Percentiles rank a stretch among this genome's conserved stretches.
Evolutionary conservation across 2,113 vertebrate species (phyloP).

Genomic region (Hyperopisus bebe): DNA sequence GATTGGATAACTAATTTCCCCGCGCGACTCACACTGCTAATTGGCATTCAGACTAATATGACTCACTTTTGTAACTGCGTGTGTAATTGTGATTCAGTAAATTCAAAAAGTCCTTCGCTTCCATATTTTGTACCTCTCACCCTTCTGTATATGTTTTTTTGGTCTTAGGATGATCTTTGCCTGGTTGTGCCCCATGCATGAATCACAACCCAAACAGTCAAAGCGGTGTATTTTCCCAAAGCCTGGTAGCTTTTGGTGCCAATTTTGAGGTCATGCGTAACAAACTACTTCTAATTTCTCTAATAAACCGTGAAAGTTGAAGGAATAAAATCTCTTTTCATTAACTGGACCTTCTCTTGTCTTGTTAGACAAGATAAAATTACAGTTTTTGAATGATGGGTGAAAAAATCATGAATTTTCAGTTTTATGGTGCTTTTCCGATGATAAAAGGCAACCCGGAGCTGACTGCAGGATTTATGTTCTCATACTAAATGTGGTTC

Average conservation of each 20-base stretch:
- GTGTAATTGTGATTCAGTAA: not conserved
- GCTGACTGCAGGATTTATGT: not conserved
- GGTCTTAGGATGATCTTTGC: not conserved
- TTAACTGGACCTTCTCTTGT: not conserved
- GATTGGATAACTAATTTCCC: not conserved
- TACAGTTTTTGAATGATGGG: not conserved
- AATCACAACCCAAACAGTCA: not conserved
- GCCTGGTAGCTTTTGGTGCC: not conserved
- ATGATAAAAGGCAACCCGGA: not conserved
- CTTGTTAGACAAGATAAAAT: not conserved
- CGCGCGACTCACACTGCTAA: not conserved
- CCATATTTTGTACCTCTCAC: not conserved
- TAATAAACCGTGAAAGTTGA: not conserved
- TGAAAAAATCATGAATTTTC: not conserved
- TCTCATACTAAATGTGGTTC: not conserved
- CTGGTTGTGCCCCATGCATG: not conserved
- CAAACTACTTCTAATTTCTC: not conserved
- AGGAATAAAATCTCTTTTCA: not conserved
- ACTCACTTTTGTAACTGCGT: not conserved
- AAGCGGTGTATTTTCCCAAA: not conserved
- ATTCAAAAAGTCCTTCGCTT: not conserved
- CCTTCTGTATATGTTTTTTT: not conserved
- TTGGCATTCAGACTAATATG: not conserved
- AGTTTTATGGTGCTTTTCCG: not conserved
- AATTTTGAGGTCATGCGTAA: not conserved